Conservation (phyloP, 2,888 invertebrate genomes). For the Lagria hirta region DNA sequence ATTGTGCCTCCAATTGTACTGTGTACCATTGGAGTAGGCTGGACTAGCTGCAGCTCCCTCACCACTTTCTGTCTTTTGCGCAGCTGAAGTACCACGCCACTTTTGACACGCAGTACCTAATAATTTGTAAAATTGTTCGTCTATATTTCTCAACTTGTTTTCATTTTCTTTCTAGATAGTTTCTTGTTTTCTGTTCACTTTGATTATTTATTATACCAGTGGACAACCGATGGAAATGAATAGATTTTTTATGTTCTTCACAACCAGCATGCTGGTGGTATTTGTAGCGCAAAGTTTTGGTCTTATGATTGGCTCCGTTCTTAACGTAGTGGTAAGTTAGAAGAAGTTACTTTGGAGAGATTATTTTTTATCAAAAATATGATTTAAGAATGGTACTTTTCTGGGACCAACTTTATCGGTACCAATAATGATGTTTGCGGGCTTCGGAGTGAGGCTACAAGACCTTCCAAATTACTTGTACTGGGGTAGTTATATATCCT, state of each 20-base stretch:
- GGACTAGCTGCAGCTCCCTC: no score
- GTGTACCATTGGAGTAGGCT: no score
- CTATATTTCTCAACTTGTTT: no score
- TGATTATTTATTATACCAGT: slow-evolving; percentile 86
- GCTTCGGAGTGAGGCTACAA: slow-evolving; percentile 87
- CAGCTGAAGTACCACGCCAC: no score
- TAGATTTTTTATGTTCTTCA: slow-evolving; percentile 83
- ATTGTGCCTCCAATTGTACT: no score
- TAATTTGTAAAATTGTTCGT: no score
- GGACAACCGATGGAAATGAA: slow-evolving; percentile 79
- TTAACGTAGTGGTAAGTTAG: slow-evolving; percentile 75
- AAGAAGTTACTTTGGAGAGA: slow-evolving; percentile 1
- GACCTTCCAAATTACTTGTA: slow-evolving; percentile 83
- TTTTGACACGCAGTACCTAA: no score
- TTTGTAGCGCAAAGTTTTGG: slow-evolving; percentile 93
- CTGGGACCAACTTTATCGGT: slow-evolving; percentile 88
- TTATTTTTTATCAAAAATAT: no score
- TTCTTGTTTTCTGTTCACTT: slow-evolving; percentile 70
- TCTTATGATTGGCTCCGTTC: slow-evolving; percentile 87
- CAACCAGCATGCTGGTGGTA: slow-evolving; percentile 77
- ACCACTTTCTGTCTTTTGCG: no score
- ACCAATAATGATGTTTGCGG: slow-evolving; percentile 96
- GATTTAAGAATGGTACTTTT: slow-evolving; percentile 92
- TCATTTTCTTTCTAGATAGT: slow-evolving; percentile 59
- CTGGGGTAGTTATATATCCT: slow-evolving; percentile 92